Conservation (phyloP, 2,113 vertebrate genomes). For the Poicephalus gulielmi region DNA sequence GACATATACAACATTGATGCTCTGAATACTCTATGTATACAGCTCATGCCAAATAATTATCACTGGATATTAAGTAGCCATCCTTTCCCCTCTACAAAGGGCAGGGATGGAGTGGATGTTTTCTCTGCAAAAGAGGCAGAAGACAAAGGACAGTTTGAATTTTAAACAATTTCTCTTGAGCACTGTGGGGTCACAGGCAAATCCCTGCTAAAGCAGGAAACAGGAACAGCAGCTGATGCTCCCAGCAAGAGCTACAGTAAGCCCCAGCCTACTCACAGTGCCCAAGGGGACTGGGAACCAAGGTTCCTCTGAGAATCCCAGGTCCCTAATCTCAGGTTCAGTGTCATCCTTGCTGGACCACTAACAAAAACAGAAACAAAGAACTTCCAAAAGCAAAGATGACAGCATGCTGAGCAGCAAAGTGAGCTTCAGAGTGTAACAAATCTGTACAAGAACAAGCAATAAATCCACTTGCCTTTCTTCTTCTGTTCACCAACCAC, state of each 20-base stretch:
- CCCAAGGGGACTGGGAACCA: not conserved
- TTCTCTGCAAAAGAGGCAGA: not conserved
- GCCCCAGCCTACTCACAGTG: not conserved
- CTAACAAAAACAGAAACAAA: not conserved
- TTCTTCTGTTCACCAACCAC: not conserved
- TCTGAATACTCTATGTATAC: not conserved
- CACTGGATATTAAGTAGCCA: not conserved
- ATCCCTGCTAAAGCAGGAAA: not conserved
- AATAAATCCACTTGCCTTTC: not conserved
- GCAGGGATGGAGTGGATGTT: not conserved
- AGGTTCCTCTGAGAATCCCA: not conserved
- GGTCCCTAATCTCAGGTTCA: not conserved
- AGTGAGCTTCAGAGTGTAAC: constrained; percentile 5
- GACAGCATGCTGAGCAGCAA: not conserved
- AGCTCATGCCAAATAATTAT: not conserved
- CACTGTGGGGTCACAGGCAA: not conserved
- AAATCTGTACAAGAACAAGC: constrained; percentile 20
- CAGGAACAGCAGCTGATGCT: not conserved
- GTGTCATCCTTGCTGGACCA: not conserved
- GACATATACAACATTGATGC: not conserved
- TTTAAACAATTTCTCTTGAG: not conserved
- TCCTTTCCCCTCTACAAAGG: not conserved
- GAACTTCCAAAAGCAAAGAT: not conserved
- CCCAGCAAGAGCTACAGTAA: not conserved
- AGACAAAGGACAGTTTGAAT: not conserved